Evolutionary conservation across 2,888 invertebrate species (phyloP).

Genomic region (Athetis lepigone): DNA sequence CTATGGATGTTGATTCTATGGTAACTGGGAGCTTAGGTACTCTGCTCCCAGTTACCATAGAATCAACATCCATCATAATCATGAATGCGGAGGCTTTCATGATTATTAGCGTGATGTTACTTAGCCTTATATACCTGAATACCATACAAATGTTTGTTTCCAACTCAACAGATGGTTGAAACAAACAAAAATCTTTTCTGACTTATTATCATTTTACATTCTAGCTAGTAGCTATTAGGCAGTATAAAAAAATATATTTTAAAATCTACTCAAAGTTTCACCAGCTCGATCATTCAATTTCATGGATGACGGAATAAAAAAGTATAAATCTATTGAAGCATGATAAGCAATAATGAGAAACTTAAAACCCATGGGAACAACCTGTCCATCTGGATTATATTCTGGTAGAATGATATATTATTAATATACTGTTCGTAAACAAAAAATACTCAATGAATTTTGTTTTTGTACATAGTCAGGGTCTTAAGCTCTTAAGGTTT

Average conservation of each 20-base stretch:
- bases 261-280: neutral
- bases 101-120: no score
- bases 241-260: neutral
- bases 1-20: no score
- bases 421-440: neutral
- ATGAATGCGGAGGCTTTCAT: no score
- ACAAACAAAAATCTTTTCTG: no score
- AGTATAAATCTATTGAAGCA: constrained; percentile 45
- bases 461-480: constrained; percentile 1
- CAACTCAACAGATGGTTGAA: no score
- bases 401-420: constrained; percentile 19
- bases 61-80: no score
- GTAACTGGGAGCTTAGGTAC: no score
- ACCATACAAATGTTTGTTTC: no score
- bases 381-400: constrained; percentile 47
- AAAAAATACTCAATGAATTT: constrained; percentile 9
- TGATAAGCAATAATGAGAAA: constrained; percentile 58
- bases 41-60: no score
- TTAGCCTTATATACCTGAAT: no score
- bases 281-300: constrained; percentile 28
- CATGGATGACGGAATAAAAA: constrained; percentile 40
- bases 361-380: constrained; percentile 58
- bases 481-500: no score
- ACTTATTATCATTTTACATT: no score
- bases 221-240: neutral